phyloP scores from a whole-genome alignment of 2,113 vertebrate species.

The Diphyllodes magnificus region DNA sequence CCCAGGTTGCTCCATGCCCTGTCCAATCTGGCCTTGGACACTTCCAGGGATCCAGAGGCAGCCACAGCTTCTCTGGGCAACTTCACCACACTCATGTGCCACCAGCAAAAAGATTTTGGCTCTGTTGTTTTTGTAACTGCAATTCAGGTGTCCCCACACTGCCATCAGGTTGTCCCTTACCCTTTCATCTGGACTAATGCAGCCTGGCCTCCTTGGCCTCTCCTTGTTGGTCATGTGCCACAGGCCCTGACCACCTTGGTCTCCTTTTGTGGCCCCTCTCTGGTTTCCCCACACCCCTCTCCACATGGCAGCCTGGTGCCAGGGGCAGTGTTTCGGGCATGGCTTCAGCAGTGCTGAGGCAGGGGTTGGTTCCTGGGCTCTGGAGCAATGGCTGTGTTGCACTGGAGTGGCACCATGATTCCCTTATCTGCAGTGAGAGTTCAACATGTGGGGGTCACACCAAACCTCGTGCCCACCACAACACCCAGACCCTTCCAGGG shows the following conservation, averaged over 20 bases:
- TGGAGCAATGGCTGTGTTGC: not conserved
- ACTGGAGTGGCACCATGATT: not conserved
- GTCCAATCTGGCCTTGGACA: not conserved
- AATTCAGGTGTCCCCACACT: not conserved
- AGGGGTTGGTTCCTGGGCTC: not conserved
- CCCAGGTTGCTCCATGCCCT: not conserved
- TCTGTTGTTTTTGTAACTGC: not conserved
- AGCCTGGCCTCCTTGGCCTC: not conserved
- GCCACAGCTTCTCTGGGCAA: not conserved
- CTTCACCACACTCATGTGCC: not conserved
- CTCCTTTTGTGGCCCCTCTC: not conserved
- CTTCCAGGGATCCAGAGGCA: not conserved
- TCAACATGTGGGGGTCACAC: not conserved
- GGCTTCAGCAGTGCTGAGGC: not conserved
- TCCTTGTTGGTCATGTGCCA: not conserved
- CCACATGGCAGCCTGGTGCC: fast-evolving
- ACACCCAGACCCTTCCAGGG: not conserved
- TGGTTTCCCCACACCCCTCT: not conserved
- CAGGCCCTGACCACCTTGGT: not conserved
- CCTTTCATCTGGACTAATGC: not conserved
- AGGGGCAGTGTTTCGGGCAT: not conserved
- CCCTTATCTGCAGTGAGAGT: not conserved
- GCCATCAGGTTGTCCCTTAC: not conserved
- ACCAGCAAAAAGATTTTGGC: not conserved
- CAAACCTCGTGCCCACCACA: not conserved